Base-by-base conservation (phyloP, 2,113 vertebrate genomes). In the Sinocyclocheilus grahami region DNA sequence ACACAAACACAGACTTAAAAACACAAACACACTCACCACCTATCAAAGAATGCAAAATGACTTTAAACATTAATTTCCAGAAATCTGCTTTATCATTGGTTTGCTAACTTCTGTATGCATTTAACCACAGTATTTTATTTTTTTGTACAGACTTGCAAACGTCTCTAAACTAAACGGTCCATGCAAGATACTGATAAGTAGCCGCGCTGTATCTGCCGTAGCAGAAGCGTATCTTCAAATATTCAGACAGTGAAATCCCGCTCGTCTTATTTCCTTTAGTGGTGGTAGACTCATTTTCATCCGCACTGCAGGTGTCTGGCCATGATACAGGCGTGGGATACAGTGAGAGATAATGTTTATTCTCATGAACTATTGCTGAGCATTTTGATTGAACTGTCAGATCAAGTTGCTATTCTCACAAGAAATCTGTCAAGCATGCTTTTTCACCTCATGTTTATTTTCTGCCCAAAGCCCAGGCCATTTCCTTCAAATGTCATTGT, bases 351-450 rank as follows among this genome's bases (percentile, higher is more conserved):
- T 85, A 82, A 71, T 86, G 77, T 82, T 30, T 58, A 75, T 86
- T 84, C 85, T 86, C 82, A 81, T 89, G 48, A 89, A 80, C 88
- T 77, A 71, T 87, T 77, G 84, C 88, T 48, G 58, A 63, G 46
- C 65, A 51, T 82, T 81, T 69, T 89, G 88, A 89, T 89, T 84
- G 85, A 85, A 89, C 82, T 85, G 85, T 86, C 88, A 89, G 77
- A 86, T 89, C 82, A 62, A 42, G 37, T 83, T 62, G 46, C 72
- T 69, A 65, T 84, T 85, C 58, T 14, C 65, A 85, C 76, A 76
- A 82, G 55, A 89, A 84, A 89, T 85, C 69, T 89, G 85, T 82
- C 82, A 82, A 85, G 75, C 77, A 83, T 24, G 77, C 60, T 86
- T 81, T 81, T 82, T 82, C 77, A 48, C 82, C 72, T 85, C 46